These are phyloP conservation scores for Regulus satrapa DNA, from an alignment of 2,113 vertebrate genomes.

Conservation along the genomic window DNA sequence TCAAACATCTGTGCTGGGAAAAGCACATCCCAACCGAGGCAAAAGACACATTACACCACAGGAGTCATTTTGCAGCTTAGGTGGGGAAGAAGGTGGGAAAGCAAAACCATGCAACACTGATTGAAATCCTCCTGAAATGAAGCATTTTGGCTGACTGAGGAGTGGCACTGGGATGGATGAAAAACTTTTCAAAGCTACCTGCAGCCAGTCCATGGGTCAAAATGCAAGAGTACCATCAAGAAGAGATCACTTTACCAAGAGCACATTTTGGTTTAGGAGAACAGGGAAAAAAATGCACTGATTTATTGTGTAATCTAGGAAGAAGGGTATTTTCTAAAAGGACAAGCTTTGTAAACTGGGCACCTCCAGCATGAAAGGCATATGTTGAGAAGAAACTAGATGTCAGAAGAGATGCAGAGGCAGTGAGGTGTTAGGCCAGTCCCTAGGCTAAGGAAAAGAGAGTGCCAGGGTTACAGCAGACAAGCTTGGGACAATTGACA, in stretches of 20 bases:
- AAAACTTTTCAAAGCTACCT: not conserved
- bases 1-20: not conserved
- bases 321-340: not conserved
- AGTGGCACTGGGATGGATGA: rapidly evolving
- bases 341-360: not conserved
- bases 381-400: not conserved
- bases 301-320: not conserved
- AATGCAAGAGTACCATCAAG: not conserved
- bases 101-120: not conserved
- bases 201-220: not conserved
- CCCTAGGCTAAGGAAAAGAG: not conserved
- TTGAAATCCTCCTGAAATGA: not conserved
- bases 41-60: not conserved
- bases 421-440: not conserved
- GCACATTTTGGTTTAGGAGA: not conserved
- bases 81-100: not conserved
- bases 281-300: not conserved
- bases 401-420: not conserved
- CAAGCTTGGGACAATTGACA: not conserved
- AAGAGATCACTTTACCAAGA: not conserved
- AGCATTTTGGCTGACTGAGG: not conserved
- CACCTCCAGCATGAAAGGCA: not conserved
- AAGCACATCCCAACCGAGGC: not conserved
- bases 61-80: not conserved
- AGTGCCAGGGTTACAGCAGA: not conserved